Evolutionary conservation across 2,888 invertebrate genomes (phyloP).

Genomic region (Drosophila paramelanica): DNA sequence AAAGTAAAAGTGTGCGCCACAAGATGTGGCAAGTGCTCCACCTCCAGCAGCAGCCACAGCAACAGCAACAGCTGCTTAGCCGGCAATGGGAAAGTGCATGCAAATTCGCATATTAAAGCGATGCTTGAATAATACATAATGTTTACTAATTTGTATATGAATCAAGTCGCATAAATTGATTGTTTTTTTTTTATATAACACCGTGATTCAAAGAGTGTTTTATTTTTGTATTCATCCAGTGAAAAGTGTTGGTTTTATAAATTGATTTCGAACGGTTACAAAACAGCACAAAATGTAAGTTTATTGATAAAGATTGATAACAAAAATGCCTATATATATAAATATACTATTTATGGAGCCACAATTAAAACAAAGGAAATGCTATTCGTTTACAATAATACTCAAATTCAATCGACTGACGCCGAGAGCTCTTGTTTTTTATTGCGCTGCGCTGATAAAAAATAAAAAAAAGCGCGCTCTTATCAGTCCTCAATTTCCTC

Average conservation of each 20-base stretch:
- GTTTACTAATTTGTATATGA: conserved; percentile 46
- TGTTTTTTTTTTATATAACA: conserved; percentile 26
- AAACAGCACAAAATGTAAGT: conserved; percentile 37
- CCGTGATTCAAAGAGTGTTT: not conserved
- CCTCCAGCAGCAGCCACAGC: not conserved
- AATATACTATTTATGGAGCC: not conserved
- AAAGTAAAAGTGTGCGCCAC: conserved; percentile 70
- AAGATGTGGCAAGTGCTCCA: conserved; percentile 64
- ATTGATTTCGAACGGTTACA: not conserved
- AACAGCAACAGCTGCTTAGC: conserved; percentile 12
- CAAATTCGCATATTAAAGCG: conserved; percentile 35
- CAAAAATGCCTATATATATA: not conserved
- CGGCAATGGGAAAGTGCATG: conserved; percentile 56
- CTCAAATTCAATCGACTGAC: not conserved
- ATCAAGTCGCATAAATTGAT: conserved; percentile 26
- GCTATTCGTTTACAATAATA: not conserved
- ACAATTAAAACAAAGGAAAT: conserved; percentile 11
- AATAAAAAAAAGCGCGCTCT: conserved; percentile 30
- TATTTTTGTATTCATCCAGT: not conserved
- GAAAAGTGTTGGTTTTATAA: conserved; percentile 3
- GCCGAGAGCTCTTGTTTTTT: not conserved
- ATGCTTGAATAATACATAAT: conserved; percentile 36
- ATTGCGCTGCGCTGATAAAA: conserved; percentile 38
- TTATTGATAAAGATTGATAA: conserved; percentile 18
- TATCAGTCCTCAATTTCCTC: conserved; percentile 32